These are phyloP conservation scores for Paracanthobrama guichenoti DNA, from an alignment of 2,113 vertebrate species.

Conservation along the genomic window DNA sequence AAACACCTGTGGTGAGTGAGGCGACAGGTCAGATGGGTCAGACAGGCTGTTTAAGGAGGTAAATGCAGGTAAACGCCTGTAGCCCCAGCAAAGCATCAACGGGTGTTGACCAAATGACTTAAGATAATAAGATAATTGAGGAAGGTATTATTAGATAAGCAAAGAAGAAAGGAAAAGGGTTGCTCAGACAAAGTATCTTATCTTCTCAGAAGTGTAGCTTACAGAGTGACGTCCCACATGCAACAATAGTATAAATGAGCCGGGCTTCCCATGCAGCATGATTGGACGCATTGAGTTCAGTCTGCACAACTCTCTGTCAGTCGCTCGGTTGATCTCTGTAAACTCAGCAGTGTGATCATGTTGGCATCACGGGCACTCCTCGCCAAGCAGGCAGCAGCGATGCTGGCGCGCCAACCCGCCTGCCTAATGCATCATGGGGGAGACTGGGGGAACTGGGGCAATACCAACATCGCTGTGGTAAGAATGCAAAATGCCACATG, in stretches of 20 bases:
- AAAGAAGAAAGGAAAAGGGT: constrained; percentile 54
- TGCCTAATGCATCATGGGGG: constrained; percentile 69
- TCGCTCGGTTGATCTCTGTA: not conserved
- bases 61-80: constrained; percentile 23
- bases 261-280: constrained; percentile 1
- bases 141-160: constrained; percentile 63
- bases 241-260: constrained; percentile 61
- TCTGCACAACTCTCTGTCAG: constrained; percentile 15
- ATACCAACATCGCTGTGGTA: constrained; percentile 74
- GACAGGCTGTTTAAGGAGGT: constrained; percentile 48
- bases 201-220: constrained; percentile 65
- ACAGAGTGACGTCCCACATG: constrained; percentile 60
- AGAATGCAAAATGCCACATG: constrained; percentile 35
- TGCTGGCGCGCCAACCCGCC: constrained; percentile 67
- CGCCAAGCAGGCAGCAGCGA: constrained; percentile 64
- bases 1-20: not conserved
- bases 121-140: constrained; percentile 65
- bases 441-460: constrained; percentile 75
- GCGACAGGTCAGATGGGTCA: not conserved
- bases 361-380: constrained; percentile 68
- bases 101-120: constrained; percentile 55
- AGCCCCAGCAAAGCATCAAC: not conserved
- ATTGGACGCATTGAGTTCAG: not conserved
- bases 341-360: constrained; percentile 56
- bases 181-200: constrained; percentile 58